phyloP scores from a whole-genome alignment of 2,888 invertebrate genomes.

The Asteroscopus sphinx region DNA sequence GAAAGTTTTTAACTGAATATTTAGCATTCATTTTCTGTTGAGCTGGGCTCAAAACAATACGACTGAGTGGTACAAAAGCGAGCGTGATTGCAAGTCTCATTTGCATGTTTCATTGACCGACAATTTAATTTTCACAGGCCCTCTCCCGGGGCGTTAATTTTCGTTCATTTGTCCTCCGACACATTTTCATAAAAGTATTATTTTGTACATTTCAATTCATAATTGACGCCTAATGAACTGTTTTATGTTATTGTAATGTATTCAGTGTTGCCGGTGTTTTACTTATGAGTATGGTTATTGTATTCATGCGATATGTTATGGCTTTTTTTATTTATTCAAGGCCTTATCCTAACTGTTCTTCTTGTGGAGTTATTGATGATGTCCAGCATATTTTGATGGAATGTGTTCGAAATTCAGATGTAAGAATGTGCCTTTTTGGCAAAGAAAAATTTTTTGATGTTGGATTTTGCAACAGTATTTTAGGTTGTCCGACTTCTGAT shows the following conservation, averaged over 20 bases:
- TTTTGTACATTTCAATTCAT: conserved; percentile 62
- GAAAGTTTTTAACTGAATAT: conserved; percentile 56
- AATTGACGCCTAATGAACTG: conserved; percentile 65
- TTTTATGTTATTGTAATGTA: conserved; percentile 46
- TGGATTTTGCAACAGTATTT: too few relatives aligned
- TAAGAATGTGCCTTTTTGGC: too few relatives aligned
- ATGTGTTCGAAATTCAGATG: too few relatives aligned
- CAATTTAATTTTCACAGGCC: conserved; percentile 81
- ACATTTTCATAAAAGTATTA: conserved; percentile 62
- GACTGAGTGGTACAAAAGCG: conserved; percentile 74
- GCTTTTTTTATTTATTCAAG: not conserved
- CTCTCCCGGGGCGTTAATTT: conserved; percentile 71
- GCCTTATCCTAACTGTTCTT: too few relatives aligned
- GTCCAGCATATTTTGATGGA: too few relatives aligned
- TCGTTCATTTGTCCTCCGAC: conserved; percentile 68
- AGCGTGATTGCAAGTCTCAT: conserved; percentile 83
- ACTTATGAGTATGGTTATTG: conserved; percentile 23
- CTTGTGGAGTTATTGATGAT: too few relatives aligned
- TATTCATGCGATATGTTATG: not conserved
- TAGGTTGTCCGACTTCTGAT: too few relatives aligned
- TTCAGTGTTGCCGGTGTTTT: conserved; percentile 19
- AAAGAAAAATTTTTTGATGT: too few relatives aligned
- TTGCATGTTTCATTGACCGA: conserved; percentile 85
- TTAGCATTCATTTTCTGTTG: conserved; percentile 55
- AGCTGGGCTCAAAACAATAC: conserved; percentile 73